phyloP scores from a whole-genome alignment of 1,140 invertebrate genomes.

The Drosophila pallidifrons region DNA sequence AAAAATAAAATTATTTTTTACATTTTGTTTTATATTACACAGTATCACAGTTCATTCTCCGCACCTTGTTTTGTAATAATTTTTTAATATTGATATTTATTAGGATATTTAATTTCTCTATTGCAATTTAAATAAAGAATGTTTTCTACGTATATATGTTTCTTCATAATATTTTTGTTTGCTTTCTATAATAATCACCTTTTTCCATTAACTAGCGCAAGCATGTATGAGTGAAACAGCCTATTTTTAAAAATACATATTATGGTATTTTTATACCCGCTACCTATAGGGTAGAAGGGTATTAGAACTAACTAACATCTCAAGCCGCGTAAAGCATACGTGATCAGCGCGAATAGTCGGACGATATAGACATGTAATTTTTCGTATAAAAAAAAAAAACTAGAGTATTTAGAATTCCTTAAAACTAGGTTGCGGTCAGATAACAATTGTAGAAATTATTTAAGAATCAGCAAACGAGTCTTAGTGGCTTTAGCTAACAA shows the following conservation, averaged over 20 bases:
- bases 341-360: too few relatives aligned
- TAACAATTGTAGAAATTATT: too few relatives aligned
- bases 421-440: too few relatives aligned
- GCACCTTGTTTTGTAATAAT: constrained; percentile 25
- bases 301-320: too few relatives aligned
- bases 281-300: too few relatives aligned
- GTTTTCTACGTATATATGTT: constrained; percentile 3
- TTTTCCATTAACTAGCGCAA: constrained; percentile 39
- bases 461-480: too few relatives aligned
- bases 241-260: constrained; percentile 57
- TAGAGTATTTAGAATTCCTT: too few relatives aligned
- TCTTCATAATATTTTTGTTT: constrained; percentile 27
- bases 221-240: constrained; percentile 17
- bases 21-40: not conserved
- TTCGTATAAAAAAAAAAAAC: too few relatives aligned
- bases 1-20: too few relatives aligned
- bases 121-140: not conserved
- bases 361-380: too few relatives aligned
- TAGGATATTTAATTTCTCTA: not conserved
- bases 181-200: constrained; percentile 35
- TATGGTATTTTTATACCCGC: constrained; percentile 22
- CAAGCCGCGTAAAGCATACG: too few relatives aligned
- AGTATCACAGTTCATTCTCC: constrained; percentile 3
- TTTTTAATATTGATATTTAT: not conserved
- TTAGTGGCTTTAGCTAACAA: too few relatives aligned